Conservation (phyloP, 2,113 vertebrate species). For the Chlorodrepanis virens region DNA sequence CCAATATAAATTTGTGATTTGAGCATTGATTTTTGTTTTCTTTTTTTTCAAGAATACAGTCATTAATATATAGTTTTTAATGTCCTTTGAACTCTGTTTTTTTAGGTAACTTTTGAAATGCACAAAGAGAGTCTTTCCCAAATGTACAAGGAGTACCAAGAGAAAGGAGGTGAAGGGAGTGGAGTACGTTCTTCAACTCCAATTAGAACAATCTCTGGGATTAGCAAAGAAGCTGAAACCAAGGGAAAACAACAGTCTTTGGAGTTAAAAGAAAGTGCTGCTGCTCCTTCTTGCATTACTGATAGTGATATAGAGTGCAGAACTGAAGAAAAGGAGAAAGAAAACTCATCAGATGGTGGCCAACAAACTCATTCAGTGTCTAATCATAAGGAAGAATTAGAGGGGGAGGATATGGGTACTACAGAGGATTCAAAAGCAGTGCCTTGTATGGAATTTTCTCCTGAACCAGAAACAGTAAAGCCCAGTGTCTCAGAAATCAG, state of each 20-base stretch:
- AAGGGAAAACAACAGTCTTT: not conserved
- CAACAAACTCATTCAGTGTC: not conserved
- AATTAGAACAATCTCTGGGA: constrained; percentile 77
- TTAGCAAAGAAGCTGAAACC: constrained; percentile 67
- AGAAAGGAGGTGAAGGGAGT: constrained; percentile 68
- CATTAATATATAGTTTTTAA: not conserved
- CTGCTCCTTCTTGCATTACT: not conserved
- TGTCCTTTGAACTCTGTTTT: not conserved
- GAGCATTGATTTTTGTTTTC: not conserved
- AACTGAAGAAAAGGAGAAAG: constrained; percentile 59
- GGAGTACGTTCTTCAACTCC: constrained; percentile 15
- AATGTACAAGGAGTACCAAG: constrained; percentile 88
- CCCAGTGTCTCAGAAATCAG: constrained; percentile 30
- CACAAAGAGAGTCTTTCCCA: constrained; percentile 90
- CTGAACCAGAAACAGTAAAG: not conserved
- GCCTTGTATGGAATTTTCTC: not conserved
- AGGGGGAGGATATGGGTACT: not conserved
- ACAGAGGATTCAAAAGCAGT: not conserved
- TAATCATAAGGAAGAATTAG: constrained; percentile 31
- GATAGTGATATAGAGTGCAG: constrained; percentile 20
- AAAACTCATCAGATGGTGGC: constrained; percentile 58
- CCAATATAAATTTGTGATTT: not conserved
- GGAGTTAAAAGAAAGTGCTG: constrained; percentile 45
- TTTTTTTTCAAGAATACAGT: not conserved
- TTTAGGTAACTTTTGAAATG: constrained; percentile 94